These are phyloP conservation scores for Drosophila bocki DNA, from an alignment of 1,140 invertebrate genomes.

Conservation along the genomic window DNA sequence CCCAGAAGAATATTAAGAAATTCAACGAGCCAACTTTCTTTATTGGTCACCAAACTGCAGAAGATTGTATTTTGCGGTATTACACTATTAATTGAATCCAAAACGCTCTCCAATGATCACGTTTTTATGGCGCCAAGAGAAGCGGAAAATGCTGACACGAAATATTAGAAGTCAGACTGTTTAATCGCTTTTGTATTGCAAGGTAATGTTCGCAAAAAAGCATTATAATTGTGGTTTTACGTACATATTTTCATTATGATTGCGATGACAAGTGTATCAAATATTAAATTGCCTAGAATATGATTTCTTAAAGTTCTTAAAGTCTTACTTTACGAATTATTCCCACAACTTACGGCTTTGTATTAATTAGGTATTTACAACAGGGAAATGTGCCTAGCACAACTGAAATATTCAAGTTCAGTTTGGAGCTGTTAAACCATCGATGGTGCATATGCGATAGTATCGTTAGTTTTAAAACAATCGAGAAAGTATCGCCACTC, in stretches of 20 bases:
- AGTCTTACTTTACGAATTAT: neutral
- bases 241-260: neutral
- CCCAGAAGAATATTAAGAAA: neutral
- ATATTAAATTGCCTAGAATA: neutral
- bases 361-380: neutral
- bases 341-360: neutral
- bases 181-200: neutral
- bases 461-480: neutral
- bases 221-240: neutral
- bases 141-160: neutral
- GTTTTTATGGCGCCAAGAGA: neutral
- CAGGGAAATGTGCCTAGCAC: neutral
- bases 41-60: neutral
- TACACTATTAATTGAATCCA: neutral
- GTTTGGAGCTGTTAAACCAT: neutral
- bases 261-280: neutral
- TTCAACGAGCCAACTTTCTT: neutral
- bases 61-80: neutral
- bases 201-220: neutral
- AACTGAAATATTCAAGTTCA: neutral
- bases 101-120: neutral
- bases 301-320: neutral
- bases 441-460: neutral
- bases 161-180: slow-evolving; percentile 6
- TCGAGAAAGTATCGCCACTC: neutral